These are phyloP conservation scores for Xylocopa sonorina DNA, from an alignment of 1,140 invertebrate genomes.

Conservation along the genomic window DNA sequence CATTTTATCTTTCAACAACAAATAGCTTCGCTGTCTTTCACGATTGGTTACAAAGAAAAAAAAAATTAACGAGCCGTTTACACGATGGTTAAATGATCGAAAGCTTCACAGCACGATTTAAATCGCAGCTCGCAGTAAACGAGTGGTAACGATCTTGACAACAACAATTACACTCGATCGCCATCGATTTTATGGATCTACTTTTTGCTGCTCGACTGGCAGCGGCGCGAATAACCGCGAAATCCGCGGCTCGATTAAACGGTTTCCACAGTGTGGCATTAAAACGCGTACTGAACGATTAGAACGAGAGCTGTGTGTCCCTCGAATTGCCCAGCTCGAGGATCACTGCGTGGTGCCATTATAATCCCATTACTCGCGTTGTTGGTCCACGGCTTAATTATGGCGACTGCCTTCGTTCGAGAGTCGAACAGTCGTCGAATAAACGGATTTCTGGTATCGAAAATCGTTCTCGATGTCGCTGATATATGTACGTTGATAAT, in stretches of 20 bases:
- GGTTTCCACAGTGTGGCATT: slow-evolving; percentile 10
- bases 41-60: too few species aligned
- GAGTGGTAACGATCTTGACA: too few species aligned
- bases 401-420: too few species aligned
- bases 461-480: slow-evolving; percentile 11
- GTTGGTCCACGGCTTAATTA: slow-evolving; percentile 44
- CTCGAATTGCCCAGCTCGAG: slow-evolving; percentile 29
- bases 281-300: slow-evolving; percentile 34
- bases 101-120: too few species aligned
- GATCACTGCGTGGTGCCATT: slow-evolving; percentile 40
- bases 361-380: slow-evolving; percentile 57
- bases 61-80: too few species aligned
- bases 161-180: neutral
- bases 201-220: neutral
- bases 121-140: too few species aligned
- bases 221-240: slow-evolving; percentile 20
- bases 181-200: neutral
- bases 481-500: too few species aligned
- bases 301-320: too few species aligned
- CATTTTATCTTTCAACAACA: too few species aligned
- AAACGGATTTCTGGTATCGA: neutral
- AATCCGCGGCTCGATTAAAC: slow-evolving; percentile 44
- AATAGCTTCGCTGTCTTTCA: too few species aligned
- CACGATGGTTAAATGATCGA: too few species aligned
- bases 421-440: slow-evolving; percentile 29